These are phyloP conservation scores for Calliphora vomitoria DNA, from an alignment of 2,888 invertebrate genomes.

Conservation along the genomic window DNA sequence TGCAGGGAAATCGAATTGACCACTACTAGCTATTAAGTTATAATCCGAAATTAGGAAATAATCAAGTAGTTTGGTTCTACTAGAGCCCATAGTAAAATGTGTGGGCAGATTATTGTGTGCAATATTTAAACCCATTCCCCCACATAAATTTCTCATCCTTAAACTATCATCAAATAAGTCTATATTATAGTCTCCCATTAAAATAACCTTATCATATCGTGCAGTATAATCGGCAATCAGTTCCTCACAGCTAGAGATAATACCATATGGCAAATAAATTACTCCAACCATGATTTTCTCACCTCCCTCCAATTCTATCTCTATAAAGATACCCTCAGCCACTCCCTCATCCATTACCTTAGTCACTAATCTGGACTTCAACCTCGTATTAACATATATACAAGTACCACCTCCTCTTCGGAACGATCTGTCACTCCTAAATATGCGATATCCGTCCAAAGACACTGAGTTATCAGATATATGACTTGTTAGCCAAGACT, in stretches of 20 bases:
- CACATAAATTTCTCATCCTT: slow-evolving; percentile 3
- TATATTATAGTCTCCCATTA: slow-evolving; percentile 16
- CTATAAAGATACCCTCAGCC: slow-evolving; percentile 20
- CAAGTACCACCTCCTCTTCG: slow-evolving; percentile 23
- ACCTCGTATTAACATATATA: background rate
- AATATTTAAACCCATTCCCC: background rate
- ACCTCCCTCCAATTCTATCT: background rate
- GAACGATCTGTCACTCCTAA: background rate
- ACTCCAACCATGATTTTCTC: slow-evolving; percentile 25
- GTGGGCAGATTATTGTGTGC: slow-evolving; percentile 3
- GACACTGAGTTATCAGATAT: slow-evolving; percentile 2
- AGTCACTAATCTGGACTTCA: background rate
- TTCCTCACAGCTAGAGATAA: background rate
- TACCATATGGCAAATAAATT: slow-evolving; percentile 17
- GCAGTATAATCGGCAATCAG: background rate
- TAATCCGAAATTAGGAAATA: background rate
- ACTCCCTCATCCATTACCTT: slow-evolving; percentile 13
- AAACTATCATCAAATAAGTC: background rate
- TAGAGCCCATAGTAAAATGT: background rate
- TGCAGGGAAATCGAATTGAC: slow-evolving; percentile 11
- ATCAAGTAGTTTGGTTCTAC: background rate
- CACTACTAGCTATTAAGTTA: background rate
- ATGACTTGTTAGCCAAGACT: background rate
- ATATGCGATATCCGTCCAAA: background rate
- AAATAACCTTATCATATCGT: slow-evolving; percentile 16